These are phyloP conservation scores for Psammodynastes pulverulentus DNA, from an alignment of 2,113 vertebrate genomes.

Conservation along the genomic window DNA sequence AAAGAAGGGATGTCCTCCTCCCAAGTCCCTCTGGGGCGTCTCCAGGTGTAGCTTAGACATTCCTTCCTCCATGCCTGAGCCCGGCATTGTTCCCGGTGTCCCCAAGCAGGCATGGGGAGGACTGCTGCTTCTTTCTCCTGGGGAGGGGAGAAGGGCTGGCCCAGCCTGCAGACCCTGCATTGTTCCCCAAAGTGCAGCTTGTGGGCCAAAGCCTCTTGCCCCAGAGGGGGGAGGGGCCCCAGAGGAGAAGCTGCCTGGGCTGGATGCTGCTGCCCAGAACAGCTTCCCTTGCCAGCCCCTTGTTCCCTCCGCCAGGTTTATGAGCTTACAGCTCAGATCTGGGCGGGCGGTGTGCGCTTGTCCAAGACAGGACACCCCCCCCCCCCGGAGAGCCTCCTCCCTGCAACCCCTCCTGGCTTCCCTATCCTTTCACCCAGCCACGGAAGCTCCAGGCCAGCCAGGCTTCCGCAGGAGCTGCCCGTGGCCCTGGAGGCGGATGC, in stretches of 20 bases:
- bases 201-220: neutral
- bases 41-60: neutral
- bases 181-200: neutral
- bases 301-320: rapidly evolving
- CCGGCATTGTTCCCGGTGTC: neutral
- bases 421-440: neutral
- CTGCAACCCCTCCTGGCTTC: neutral
- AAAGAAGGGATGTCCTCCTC: neutral
- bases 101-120: neutral
- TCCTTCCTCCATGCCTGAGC: neutral
- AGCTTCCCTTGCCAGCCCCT: neutral
- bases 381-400: neutral
- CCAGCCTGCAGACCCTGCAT: neutral
- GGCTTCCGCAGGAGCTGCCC: neutral
- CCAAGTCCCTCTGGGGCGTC: neutral
- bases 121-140: neutral
- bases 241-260: rapidly evolving
- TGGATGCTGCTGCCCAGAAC: conserved; percentile 2
- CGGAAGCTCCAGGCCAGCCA: neutral
- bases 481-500: neutral
- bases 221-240: neutral
- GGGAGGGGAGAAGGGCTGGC: neutral
- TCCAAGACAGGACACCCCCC: too few relatives aligned
- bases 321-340: neutral
- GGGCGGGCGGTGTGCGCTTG: neutral